These are phyloP conservation scores for Temnothorax rugatulus DNA, from an alignment of 2,888 invertebrate genomes.

Conservation along the genomic window DNA sequence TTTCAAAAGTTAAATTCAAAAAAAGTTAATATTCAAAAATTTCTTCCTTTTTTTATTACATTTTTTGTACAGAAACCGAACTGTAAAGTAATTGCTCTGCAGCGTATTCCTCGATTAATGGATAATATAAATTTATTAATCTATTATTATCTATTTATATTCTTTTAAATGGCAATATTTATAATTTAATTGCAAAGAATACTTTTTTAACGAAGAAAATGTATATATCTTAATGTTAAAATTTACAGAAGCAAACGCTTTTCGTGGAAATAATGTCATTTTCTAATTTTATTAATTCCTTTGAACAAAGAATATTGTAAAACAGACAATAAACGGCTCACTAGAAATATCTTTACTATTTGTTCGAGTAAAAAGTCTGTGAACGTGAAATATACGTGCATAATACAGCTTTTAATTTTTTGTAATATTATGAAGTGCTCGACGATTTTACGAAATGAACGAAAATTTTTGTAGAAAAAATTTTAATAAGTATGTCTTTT, in stretches of 20 bases:
- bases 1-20: not conserved
- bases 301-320: not conserved
- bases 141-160: not conserved
- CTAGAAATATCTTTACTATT: not conserved
- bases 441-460: not conserved
- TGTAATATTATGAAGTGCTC: not conserved
- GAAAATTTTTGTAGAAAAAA: not conserved
- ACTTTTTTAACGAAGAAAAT: not conserved
- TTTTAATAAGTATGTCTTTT: not conserved
- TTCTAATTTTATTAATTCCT: not conserved
- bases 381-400: not conserved
- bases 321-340: not conserved
- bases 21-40: not conserved
- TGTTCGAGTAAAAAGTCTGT: not conserved
- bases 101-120: not conserved
- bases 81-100: not conserved
- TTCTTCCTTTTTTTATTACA: no score
- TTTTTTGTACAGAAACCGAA: not conserved
- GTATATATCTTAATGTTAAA: not conserved
- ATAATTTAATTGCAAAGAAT: not conserved
- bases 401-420: not conserved
- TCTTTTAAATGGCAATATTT: not conserved
- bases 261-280: not conserved
- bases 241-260: not conserved
- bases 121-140: constrained; percentile 4